These are phyloP conservation scores for Hoplias malabaricus DNA, from an alignment of 2,113 vertebrate genomes.

Conservation along the genomic window DNA sequence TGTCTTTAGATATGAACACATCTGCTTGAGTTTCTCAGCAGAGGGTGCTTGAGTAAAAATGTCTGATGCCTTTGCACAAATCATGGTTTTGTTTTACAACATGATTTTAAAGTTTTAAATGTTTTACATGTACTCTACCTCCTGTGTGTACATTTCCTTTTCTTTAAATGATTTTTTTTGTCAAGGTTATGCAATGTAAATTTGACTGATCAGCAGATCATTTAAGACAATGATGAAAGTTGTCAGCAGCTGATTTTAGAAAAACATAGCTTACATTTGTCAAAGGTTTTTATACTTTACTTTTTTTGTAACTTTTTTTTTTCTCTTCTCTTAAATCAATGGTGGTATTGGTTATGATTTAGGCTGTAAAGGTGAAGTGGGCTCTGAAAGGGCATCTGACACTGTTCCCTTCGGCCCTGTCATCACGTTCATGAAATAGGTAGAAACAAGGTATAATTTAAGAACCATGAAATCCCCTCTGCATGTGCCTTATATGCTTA, in stretches of 20 bases:
- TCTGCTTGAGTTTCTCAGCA: not conserved
- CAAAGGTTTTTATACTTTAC: not conserved
- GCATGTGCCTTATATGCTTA: constrained; percentile 39
- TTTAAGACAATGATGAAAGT: too few species aligned
- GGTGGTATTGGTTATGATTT: not conserved
- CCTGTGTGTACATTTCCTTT: constrained; percentile 1
- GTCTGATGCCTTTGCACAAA: constrained; percentile 46
- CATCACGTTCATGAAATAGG: not conserved
- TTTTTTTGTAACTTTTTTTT: too few species aligned
- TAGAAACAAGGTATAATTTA: not conserved
- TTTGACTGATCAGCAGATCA: not conserved
- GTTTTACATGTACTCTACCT: not conserved
- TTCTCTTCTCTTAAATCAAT: not conserved
- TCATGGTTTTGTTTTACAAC: constrained; percentile 19
- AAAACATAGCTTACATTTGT: not conserved
- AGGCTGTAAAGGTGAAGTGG: not conserved
- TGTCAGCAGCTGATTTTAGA: not conserved
- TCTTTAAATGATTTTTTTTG: not conserved
- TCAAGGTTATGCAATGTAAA: not conserved
- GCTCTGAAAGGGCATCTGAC: constrained; percentile 21
- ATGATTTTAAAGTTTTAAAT: constrained; percentile 34
- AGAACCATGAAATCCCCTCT: not conserved
- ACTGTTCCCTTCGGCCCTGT: constrained; percentile 25
- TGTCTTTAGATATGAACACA: not conserved
- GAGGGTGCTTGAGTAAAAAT: not conserved